Percentiles rank a stretch among this genome's conserved stretches.
These are phyloP conservation scores for Hirundo rustica DNA, from an alignment of 2,797 vertebrate genomes.

Conservation along the genomic window DNA sequence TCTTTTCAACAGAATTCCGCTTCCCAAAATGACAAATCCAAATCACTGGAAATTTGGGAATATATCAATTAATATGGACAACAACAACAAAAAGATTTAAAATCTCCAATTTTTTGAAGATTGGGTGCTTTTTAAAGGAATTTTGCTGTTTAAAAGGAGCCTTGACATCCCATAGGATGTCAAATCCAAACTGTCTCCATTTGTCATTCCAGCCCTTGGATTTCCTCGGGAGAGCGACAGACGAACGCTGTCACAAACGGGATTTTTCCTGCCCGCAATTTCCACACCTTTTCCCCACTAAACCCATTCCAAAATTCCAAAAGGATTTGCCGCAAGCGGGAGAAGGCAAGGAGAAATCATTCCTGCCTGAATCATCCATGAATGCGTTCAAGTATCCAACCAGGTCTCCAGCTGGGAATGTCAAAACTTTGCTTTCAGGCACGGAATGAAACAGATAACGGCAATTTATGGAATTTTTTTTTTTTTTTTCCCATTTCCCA, in stretches of 20 bases:
- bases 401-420: accelerated
- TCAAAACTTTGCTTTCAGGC: not conserved
- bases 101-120: not conserved
- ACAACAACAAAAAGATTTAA: not conserved
- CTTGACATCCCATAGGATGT: not conserved
- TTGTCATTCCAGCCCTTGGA: not conserved
- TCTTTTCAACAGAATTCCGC: too few relatives aligned
- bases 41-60: not conserved
- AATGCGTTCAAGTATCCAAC: accelerated
- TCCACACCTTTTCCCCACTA: not conserved
- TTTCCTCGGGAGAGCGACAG: not conserved
- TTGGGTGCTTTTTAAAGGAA: not conserved
- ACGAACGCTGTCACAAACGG: accelerated
- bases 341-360: not conserved
- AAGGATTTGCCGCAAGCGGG: not conserved
- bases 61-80: not conserved
- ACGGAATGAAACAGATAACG: not conserved
- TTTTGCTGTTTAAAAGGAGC: not conserved
- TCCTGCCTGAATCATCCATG: not conserved
- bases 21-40: not conserved
- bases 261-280: not conserved
- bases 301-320: not conserved
- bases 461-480: not conserved
- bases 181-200: not conserved
- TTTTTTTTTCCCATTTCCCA: not conserved